phyloP scores from a whole-genome alignment of 2,888 invertebrate genomes.

The Apeira syringaria region DNA sequence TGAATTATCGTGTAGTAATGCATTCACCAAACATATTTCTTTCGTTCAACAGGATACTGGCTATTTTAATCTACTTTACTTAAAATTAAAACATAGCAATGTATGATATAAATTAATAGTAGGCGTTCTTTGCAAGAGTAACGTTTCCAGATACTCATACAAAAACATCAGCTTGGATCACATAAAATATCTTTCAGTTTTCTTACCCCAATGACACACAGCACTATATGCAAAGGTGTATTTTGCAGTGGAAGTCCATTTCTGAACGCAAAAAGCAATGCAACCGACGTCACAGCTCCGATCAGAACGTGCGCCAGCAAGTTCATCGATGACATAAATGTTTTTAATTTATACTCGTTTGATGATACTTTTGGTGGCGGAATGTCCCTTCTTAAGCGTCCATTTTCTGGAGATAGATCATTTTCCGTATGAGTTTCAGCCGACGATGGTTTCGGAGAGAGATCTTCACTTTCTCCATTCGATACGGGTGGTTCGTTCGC shows the following conservation, averaged over 20 bases:
- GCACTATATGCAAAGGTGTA: conserved; percentile 49
- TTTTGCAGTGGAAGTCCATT: conserved; percentile 44
- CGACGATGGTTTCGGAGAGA: conserved; percentile 7
- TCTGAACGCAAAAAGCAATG: conserved; percentile 45
- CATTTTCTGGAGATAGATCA: conserved; percentile 10
- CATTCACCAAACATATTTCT: too few relatives aligned
- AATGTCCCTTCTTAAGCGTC: conserved; percentile 9
- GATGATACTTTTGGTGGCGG: conserved; percentile 7
- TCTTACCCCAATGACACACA: conserved; percentile 67
- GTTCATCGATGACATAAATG: conserved; percentile 47
- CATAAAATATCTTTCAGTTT: not conserved
- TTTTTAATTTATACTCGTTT: conserved; percentile 39
- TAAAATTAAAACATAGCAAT: too few relatives aligned
- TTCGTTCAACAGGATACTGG: too few relatives aligned
- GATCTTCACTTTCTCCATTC: conserved; percentile 13
- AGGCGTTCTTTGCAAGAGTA: too few relatives aligned
- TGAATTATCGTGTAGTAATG: too few relatives aligned
- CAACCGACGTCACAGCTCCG: conserved; percentile 47
- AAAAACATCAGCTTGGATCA: too few relatives aligned
- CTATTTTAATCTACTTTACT: too few relatives aligned
- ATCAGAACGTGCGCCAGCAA: conserved; percentile 51
- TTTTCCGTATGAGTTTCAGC: conserved; percentile 3
- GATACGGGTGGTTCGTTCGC: conserved; percentile 13
- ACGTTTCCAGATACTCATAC: too few relatives aligned
- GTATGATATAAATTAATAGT: too few relatives aligned